Evolutionary conservation across 1,140 invertebrate species (phyloP), one percentile per base, ranked within the genome.

Genomic region (Pollicipes pollicipes): DNA sequence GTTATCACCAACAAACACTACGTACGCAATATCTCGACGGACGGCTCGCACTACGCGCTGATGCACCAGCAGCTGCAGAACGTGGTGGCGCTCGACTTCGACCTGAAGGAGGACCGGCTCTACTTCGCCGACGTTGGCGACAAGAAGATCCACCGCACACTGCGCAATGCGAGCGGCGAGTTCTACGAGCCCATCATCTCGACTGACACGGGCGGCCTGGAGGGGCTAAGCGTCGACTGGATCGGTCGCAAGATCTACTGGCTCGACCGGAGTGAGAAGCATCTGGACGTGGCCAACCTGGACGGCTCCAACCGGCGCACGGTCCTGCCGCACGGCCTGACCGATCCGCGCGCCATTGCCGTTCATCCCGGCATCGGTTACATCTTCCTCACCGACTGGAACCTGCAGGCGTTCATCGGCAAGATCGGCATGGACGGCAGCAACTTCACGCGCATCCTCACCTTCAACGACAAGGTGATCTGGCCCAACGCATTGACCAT

Each of bases 1-100:
- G 85, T 99, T 66, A 97, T 98, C 77, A 95, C 93, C 13, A 99
- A 99, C 77, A 96, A 97, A 77, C 98, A 98, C 78, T 99, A 99
- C 78, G 88, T 98, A 2, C 84, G 96, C 70, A 97, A 98, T 75
- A 90, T 98, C 86, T 93, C 93, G 0, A 85, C 88, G 0, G 95
- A 98, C 79, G 95, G 91, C 0, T 82, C 84, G 3, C 80, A 85
- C 16, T 97, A 97, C 75, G 89, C 88, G 73, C 81, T 98, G 0
- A 87, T 97, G 76, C 92, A 96, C 75, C 93, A 97, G 79, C 95
- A 97, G 77, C 84, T 98, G 0, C 89, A 95, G 78, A 98, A 98
- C 77, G 95, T 98, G 16, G 95, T 98, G 0, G 93, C 94, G 35
- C 6, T 35, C 17, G 35, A 35, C 17, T 6, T 35, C 17, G 6